phyloP scores from a whole-genome alignment of 2,797 vertebrate species.

The Denticeps clupeoides region DNA sequence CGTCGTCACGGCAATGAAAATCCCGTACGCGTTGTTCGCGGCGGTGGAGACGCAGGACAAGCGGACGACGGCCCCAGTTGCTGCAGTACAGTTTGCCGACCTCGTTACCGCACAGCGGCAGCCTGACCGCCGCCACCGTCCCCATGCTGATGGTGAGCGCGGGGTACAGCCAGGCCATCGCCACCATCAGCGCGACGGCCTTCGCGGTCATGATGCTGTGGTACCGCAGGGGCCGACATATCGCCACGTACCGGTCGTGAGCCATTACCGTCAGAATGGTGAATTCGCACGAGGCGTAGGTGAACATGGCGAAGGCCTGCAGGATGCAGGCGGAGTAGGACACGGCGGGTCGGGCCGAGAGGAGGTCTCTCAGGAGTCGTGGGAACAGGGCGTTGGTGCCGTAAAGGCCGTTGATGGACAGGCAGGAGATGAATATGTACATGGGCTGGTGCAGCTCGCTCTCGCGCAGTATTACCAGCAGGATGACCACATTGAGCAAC shows the following conservation, averaged over 20 bases:
- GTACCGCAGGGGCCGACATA: conserved; percentile 4
- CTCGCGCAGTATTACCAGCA: no score
- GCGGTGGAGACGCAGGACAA: background rate
- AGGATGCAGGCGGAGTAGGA: background rate
- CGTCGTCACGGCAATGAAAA: background rate
- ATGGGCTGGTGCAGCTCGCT: conserved; percentile 12
- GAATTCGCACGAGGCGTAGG: background rate
- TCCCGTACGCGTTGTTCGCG: conserved; percentile 1
- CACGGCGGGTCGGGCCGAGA: background rate
- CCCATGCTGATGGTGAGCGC: background rate
- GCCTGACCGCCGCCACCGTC: background rate
- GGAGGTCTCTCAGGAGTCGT: background rate
- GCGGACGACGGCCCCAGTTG: background rate
- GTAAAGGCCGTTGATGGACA: background rate
- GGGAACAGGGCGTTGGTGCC: background rate
- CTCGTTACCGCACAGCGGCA: background rate
- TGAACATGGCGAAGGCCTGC: background rate
- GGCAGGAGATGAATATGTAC: conserved; percentile 1
- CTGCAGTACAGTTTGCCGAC: background rate
- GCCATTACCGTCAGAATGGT: conserved; percentile 1
- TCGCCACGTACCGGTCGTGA: conserved; percentile 8
- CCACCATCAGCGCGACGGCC: background rate
- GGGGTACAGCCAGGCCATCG: background rate
- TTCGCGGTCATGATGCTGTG: background rate
- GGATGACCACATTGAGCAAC: no score